Evolutionary conservation across 2,113 vertebrate species (phyloP).

Genomic region (Alaudala cheleensis): DNA sequence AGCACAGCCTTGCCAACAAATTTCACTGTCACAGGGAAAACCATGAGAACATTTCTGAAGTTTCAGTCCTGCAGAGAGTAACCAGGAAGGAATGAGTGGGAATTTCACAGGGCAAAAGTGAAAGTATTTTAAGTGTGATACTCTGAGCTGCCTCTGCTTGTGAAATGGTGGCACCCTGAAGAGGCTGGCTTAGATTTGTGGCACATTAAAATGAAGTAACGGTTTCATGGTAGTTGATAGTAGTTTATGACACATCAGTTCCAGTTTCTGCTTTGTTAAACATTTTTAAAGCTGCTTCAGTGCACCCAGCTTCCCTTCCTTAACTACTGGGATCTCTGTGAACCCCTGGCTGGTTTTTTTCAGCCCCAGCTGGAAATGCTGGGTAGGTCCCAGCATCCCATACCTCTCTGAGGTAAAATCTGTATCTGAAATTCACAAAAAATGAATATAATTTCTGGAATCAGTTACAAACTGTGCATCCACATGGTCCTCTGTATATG

Average conservation of each 20-base stretch:
- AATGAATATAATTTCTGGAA: neutral
- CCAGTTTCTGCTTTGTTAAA: constrained; percentile 69
- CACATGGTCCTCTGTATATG: neutral
- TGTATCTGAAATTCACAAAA: neutral
- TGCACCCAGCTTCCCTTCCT: neutral
- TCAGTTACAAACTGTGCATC: neutral
- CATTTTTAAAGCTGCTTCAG: constrained; percentile 21
- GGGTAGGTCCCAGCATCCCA: neutral
- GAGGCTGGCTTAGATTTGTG: constrained; percentile 45
- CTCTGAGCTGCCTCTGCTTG: neutral
- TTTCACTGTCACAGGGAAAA: neutral
- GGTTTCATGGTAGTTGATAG: constrained; percentile 46
- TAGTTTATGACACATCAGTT: constrained; percentile 62
- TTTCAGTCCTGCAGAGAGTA: neutral
- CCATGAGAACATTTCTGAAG: neutral
- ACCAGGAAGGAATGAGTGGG: neutral
- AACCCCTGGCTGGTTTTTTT: neutral
- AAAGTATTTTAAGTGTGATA: neutral
- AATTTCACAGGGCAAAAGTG: neutral
- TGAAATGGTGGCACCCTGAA: neutral
- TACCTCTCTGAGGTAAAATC: neutral
- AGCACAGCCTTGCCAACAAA: neutral
- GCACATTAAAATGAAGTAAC: constrained; percentile 45
- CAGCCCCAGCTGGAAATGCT: neutral
- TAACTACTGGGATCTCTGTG: neutral